Percentiles rank a stretch among this genome's conserved stretches.
phyloP scores from a whole-genome alignment of 2,888 invertebrate genomes.

The Phyllotreta striolata region DNA sequence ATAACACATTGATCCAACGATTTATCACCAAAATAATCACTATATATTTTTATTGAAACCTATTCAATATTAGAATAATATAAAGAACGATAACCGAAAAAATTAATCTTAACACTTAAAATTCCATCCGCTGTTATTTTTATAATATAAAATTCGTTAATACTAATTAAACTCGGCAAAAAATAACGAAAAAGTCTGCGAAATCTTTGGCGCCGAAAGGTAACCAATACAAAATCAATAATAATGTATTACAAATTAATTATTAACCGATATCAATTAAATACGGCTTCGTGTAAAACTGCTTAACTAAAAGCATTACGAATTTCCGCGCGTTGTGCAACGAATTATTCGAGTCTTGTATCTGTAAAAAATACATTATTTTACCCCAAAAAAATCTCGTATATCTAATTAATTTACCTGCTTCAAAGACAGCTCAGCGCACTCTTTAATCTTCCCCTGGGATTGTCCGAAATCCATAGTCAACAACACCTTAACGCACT shows the following conservation, averaged over 20 bases:
- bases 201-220: background rate
- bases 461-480: constrained; percentile 58
- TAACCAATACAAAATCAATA: background rate
- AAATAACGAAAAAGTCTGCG: too few relatives aligned
- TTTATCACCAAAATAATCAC: too few relatives aligned
- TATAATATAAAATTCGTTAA: too few relatives aligned
- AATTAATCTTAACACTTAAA: too few relatives aligned
- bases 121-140: too few relatives aligned
- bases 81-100: too few relatives aligned
- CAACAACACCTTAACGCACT: constrained; percentile 57
- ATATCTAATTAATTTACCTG: constrained; percentile 48
- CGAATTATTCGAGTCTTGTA: constrained; percentile 66
- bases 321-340: constrained; percentile 64
- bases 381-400: constrained; percentile 3
- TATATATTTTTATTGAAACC: too few relatives aligned
- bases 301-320: constrained; percentile 61
- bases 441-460: constrained; percentile 59
- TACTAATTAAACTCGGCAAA: too few relatives aligned
- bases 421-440: constrained; percentile 57
- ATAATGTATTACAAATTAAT: constrained; percentile 9
- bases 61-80: too few relatives aligned
- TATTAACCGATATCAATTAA: constrained; percentile 46
- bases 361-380: constrained; percentile 48
- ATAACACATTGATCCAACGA: too few relatives aligned
- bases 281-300: constrained; percentile 62